These are phyloP conservation scores for Drosophila anomalipes DNA, from an alignment of 2,888 invertebrate genomes.

Conservation along the genomic window DNA sequence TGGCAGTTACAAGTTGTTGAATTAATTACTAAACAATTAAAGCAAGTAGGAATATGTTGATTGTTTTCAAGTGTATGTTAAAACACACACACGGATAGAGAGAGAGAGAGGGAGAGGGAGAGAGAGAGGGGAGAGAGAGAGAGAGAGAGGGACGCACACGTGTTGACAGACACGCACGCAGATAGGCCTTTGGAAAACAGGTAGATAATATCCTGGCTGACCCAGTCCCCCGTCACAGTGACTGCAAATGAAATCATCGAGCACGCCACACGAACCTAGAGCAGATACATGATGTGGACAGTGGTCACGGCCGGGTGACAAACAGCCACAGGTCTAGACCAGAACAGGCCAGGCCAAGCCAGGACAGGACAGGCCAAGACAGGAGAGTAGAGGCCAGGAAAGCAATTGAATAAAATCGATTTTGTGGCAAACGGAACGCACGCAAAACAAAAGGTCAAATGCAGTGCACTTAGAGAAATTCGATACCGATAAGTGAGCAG, in stretches of 20 bases:
- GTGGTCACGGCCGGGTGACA: conserved; percentile 73
- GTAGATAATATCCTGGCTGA: conserved; percentile 22
- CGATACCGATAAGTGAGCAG: conserved; percentile 54
- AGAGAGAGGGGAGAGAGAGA: not conserved
- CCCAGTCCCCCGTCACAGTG: conserved; percentile 27
- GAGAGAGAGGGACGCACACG: conserved; percentile 18
- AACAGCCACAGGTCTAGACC: conserved; percentile 55
- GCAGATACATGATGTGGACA: conserved; percentile 28
- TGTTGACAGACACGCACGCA: conserved; percentile 59
- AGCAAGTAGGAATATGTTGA: not conserved
- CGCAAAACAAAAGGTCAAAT: conserved; percentile 63
- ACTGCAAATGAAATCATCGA: conserved; percentile 76
- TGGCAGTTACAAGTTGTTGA: not conserved
- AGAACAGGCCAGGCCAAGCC: conserved; percentile 3
- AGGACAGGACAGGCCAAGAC: not conserved
- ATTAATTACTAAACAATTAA: not conserved
- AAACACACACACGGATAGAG: conserved; percentile 9
- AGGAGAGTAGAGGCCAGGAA: not conserved
- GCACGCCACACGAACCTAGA: conserved; percentile 14
- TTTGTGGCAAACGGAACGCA: conserved; percentile 27
- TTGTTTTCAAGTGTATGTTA: conserved; percentile 19
- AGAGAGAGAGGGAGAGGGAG: not conserved
- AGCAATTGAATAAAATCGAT: conserved; percentile 69
- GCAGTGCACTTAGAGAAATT: conserved; percentile 51
- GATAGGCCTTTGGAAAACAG: conserved; percentile 28